Evolutionary conservation across 2,797 vertebrate genomes (phyloP), one percentile per base, ranked within the genome.

Genomic region (Sitta carolinensis): DNA sequence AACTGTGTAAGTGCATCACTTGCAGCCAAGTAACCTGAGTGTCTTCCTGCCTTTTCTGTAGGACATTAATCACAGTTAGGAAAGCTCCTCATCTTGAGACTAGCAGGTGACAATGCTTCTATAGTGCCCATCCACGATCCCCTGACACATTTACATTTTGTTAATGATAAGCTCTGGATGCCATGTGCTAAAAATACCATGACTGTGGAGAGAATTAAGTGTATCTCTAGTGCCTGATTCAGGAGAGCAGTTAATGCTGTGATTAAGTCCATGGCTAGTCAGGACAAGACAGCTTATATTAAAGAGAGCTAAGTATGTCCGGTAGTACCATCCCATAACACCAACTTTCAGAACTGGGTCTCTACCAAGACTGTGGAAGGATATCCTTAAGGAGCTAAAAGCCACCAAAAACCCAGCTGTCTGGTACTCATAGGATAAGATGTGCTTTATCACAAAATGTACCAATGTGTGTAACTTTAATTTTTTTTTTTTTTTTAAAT

Each of bases 201-300:
- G 82, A 51, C 87, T 86, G 55, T 61, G 81, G 42, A 62, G 75
- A 94, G 87, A 94, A 93, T 88, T 94, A 96, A 94, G 77, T 51
- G 90, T 74, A 83, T 93, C 94, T 95, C 79, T 87, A 88, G 74
- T 90, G 67, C 77, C 87, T 88, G 59, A 70, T 90, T 76, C 93
- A 93, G 67, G 32, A 94, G 74, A 87, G 85, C 20, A 93, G 91
- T 36, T 96, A 95, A 96, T 90, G 84, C 93, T 68, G 67, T 84
- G 95, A 95, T 95, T 95, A 96, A 95, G 80, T 74, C 90, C 85
- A n/a, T 68, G 91, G 80, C 77, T 87, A 91, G 91, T 94, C 94
- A 91, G 80, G 93, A 90, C 85, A 94, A 94, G 88, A 80, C 73
- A 87, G 94, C 93, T 94, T 91, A 91, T 42, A 70, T 88, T 94